A percentile compares a stretch with the other conserved stretches of the same genome.
phyloP scores from a whole-genome alignment of 2,113 vertebrate genomes.

The Myrmophylax atrothorax region DNA sequence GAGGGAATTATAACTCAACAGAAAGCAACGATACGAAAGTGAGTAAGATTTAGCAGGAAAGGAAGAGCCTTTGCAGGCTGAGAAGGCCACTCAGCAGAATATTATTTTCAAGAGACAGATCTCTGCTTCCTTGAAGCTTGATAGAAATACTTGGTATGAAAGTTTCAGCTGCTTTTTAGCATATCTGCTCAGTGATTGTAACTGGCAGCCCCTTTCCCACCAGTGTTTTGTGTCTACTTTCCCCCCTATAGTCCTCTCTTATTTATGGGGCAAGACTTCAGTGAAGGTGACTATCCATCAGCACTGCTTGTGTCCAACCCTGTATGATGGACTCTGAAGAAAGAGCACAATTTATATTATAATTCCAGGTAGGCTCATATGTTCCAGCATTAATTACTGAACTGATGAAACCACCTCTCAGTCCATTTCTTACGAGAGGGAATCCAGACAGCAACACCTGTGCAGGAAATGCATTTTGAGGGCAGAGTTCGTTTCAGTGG shows the following conservation, averaged over 20 bases:
- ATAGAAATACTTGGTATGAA: background rate
- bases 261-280: background rate
- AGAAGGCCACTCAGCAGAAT: background rate
- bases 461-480: background rate
- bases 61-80: background rate
- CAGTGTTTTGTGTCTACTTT: background rate
- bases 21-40: background rate
- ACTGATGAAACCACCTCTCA: background rate
- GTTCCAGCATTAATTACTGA: background rate
- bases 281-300: background rate
- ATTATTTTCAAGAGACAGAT: background rate
- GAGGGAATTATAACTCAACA: background rate
- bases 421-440: background rate
- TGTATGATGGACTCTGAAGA: background rate
- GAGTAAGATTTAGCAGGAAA: background rate
- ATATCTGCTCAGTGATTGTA: background rate
- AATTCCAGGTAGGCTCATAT: background rate
- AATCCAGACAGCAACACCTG: background rate
- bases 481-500: background rate
- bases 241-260: fast-evolving
- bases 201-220: background rate
- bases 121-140: background rate
- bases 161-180: background rate
- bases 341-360: background rate
- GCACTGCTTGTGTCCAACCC: background rate